A percentile compares a stretch with the other conserved stretches of the same genome.
Evolutionary conservation across 2,888 invertebrate genomes (phyloP).

Genomic region (Lochmaea crataegi): DNA sequence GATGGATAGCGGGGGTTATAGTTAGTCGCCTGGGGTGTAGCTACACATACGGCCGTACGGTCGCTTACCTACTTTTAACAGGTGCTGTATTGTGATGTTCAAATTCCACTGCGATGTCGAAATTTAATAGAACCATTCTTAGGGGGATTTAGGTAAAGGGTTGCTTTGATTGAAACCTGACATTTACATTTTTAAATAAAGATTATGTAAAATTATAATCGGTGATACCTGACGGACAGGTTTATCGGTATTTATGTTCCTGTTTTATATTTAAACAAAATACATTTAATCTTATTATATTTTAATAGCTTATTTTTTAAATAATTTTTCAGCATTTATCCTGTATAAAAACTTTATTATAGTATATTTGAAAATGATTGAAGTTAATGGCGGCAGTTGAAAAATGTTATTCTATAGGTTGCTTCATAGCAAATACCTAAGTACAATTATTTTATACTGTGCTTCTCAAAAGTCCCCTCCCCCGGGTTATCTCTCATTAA

Average conservation of each 20-base stretch:
- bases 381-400: no score
- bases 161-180: constrained; percentile 27
- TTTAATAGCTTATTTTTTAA: no score
- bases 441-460: no score
- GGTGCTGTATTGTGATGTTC: constrained; percentile 42
- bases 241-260: neutral
- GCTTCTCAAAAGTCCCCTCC: no score
- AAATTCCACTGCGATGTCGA: constrained; percentile 29
- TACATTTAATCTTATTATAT: neutral
- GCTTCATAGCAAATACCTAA: no score
- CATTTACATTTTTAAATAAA: constrained; percentile 32
- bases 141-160: constrained; percentile 32
- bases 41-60: constrained; percentile 37
- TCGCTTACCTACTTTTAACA: constrained; percentile 41
- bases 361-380: no score
- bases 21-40: constrained; percentile 43
- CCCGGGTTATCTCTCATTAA: no score
- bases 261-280: neutral
- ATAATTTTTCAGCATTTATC: no score
- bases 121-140: constrained; percentile 35
- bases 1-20: constrained; percentile 47
- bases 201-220: constrained; percentile 28
- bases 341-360: no score
- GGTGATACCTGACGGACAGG: neutral
- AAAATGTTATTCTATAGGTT: no score